Conservation (phyloP, 2,113 vertebrate species). For the Gymnorhina tibicen region DNA sequence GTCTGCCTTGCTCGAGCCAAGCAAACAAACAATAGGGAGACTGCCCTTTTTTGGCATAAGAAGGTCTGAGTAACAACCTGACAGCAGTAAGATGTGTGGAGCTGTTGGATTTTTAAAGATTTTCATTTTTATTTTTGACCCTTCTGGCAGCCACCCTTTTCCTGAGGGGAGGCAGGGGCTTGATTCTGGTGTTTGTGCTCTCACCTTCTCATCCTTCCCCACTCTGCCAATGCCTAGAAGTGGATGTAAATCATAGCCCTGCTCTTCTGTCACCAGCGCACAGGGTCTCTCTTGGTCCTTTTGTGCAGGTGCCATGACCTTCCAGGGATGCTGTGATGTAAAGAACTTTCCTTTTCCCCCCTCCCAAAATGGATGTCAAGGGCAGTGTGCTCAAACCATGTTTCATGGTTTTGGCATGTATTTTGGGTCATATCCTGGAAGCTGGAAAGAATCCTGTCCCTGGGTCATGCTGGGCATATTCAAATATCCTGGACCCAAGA, state of each 20-base stretch:
- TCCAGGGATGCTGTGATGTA: neutral
- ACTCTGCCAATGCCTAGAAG: neutral
- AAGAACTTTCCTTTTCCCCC: neutral
- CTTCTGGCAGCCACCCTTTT: neutral
- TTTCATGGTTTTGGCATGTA: neutral
- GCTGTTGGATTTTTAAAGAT: neutral
- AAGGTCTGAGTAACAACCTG: neutral
- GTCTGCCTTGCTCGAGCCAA: neutral
- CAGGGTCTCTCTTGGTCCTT: neutral
- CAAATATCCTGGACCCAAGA: neutral
- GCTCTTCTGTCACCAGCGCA: neutral
- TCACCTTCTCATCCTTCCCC: neutral
- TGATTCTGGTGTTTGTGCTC: neutral
- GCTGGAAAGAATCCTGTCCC: neutral
- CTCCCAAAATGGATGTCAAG: neutral
- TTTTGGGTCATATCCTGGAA: constrained; percentile 11
- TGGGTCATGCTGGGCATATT: neutral
- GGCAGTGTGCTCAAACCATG: neutral
- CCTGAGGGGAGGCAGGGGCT: neutral
- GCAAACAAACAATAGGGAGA: neutral
- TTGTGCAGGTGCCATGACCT: neutral
- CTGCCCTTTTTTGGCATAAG: neutral
- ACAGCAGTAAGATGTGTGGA: neutral
- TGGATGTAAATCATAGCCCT: neutral
- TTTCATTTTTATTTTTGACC: neutral